Evolutionary conservation across 92 coral and sea anemone genomes (phyloP).

Genomic region (Isaurus tuberculatus): DNA sequence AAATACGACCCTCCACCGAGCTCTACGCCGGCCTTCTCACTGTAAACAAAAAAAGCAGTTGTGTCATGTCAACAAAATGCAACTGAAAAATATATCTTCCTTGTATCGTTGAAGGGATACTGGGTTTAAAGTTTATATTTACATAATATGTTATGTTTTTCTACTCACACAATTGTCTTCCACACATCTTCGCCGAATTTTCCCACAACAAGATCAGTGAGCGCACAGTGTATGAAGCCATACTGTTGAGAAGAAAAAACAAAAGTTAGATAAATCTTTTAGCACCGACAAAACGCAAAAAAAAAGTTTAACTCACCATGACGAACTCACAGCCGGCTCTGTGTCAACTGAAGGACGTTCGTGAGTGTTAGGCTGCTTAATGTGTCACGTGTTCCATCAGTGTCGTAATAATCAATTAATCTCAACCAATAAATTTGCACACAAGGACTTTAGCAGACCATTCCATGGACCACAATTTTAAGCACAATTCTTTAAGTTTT

Average conservation of each 20-base stretch:
- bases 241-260: conserved; percentile 67
- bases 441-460: neutral
- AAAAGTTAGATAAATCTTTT: neutral
- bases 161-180: conserved; percentile 87
- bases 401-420: neutral
- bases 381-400: conserved; percentile 20
- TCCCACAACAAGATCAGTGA: conserved; percentile 91
- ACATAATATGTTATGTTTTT: conserved; percentile 3
- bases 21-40: conserved; percentile 95
- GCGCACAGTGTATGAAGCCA: conserved; percentile 96
- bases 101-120: neutral
- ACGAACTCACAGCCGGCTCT: neutral
- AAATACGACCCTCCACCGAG: conserved; percentile 97
- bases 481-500: no score
- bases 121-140: conserved; percentile 1
- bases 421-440: neutral
- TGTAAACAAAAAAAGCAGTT: conserved; percentile 26
- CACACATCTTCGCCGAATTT: conserved; percentile 97
- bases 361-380: neutral
- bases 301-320: conserved; percentile 4
- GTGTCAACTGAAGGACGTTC: neutral
- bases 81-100: neutral
- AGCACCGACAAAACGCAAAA: neutral
- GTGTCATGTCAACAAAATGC: conserved; percentile 50
- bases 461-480: neutral